Conservation (phyloP, 1,140 invertebrate genomes). For the Neuroterus valhalla region DNA sequence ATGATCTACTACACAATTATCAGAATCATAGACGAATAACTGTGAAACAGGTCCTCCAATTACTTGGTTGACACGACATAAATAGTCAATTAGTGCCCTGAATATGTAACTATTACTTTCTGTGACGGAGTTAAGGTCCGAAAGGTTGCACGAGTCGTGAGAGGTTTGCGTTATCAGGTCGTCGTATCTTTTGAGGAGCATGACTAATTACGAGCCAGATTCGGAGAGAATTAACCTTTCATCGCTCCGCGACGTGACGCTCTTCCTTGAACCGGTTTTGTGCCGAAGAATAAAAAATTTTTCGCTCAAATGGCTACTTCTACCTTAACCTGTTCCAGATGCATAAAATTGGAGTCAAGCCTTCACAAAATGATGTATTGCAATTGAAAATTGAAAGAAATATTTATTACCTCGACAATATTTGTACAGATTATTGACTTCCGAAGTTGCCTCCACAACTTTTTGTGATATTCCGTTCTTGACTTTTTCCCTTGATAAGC, state of each 20-base stretch:
- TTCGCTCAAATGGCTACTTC: background rate
- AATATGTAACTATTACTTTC: constrained; percentile 25
- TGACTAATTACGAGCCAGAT: constrained; percentile 26
- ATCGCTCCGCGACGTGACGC: constrained; percentile 3
- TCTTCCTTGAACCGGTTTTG: background rate
- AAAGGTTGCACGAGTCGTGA: constrained; percentile 17
- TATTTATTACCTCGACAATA: no score
- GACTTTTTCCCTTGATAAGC: no score
- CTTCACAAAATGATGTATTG: no score
- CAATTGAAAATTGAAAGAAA: no score
- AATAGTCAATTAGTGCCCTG: constrained; percentile 20
- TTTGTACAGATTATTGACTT: no score
- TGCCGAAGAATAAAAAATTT: background rate
- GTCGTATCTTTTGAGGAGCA: constrained; percentile 24
- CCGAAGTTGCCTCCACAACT: no score
- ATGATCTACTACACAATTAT: background rate
- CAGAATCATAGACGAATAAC: background rate
- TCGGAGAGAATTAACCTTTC: constrained; percentile 13
- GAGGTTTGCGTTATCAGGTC: constrained; percentile 17
- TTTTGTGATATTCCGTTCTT: no score
- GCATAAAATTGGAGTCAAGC: no score
- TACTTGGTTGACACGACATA: constrained; percentile 12
- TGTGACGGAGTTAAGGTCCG: background rate
- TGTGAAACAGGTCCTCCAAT: constrained; percentile 3
- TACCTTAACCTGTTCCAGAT: no score